Conservation (phyloP, 2,797 vertebrate genomes). For the Serranus cabrilla region DNA sequence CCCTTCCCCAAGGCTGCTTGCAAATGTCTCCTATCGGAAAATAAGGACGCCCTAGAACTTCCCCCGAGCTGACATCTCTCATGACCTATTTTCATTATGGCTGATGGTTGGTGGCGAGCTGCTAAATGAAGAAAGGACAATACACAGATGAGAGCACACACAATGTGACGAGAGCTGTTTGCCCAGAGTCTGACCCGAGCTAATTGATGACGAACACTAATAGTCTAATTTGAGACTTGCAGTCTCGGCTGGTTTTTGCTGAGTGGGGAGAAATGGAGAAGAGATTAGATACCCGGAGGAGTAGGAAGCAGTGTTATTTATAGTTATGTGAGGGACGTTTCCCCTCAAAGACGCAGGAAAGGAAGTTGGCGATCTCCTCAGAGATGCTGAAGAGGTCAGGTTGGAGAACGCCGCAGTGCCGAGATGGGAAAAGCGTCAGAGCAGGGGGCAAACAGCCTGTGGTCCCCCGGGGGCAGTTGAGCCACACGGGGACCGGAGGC, state of each 20-base stretch:
- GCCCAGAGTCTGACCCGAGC: slow-evolving; percentile 55
- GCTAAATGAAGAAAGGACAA: slow-evolving; percentile 69
- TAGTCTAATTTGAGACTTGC: slow-evolving; percentile 49
- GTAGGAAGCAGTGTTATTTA: slow-evolving; percentile 48
- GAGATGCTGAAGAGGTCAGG: slow-evolving; percentile 56
- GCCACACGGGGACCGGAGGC: slow-evolving; percentile 5
- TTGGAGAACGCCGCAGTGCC: slow-evolving; percentile 27
- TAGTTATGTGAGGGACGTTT: slow-evolving; percentile 45
- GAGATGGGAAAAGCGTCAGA: slow-evolving; percentile 39
- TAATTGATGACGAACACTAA: slow-evolving; percentile 46
- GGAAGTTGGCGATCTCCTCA: slow-evolving; percentile 45
- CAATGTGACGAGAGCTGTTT: slow-evolving; percentile 48
- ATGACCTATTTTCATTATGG: slow-evolving; percentile 81
- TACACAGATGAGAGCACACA: slow-evolving; percentile 51
- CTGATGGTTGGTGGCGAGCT: slow-evolving; percentile 66
- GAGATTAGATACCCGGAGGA: slow-evolving; percentile 25
- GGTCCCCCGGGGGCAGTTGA: slow-evolving; percentile 43
- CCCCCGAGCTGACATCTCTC: slow-evolving; percentile 73
- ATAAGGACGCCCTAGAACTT: slow-evolving; percentile 61
- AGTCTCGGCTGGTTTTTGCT: slow-evolving; percentile 28
- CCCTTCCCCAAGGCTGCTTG: slow-evolving; percentile 64
- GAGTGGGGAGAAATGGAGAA: slow-evolving; percentile 15
- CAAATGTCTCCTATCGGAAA: slow-evolving; percentile 70
- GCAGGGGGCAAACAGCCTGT: not conserved
- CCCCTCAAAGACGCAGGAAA: slow-evolving; percentile 17